Evolutionary conservation across 2,113 vertebrate species (phyloP), one percentile per base, ranked within the genome.

Genomic region (Oreochromis tanganicae): DNA sequence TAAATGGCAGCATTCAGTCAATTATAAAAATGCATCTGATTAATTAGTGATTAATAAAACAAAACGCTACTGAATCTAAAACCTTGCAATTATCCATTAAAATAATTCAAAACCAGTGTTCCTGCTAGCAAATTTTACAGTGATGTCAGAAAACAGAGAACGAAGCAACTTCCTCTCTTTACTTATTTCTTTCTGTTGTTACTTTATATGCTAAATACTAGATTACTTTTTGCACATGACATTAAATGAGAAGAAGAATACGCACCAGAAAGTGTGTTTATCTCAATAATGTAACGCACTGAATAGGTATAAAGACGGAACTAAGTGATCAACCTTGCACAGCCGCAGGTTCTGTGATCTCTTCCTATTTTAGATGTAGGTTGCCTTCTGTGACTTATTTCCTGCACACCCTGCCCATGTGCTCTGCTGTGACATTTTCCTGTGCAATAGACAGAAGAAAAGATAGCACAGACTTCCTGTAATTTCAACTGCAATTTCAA

Each of bases 311-410:
- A 82, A 84, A 91, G 73, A 36, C 87, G 84, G 91, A 93, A 89
- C 29, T 57, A 34, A 80, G n/a, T 73, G 66, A 83, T 54, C 46
- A 68, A 90, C 86, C 88, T 85, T 83, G 6, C 52, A 87, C 80
- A 50, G 61, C 43, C 13, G n/a, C 82, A 61, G 13, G 7, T 59
- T 93, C 55, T 11, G 29, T 80, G 80, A 36, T 83, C 81, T 89
- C 93, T 93, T 96, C 93, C 93, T 94, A 79, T 92, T 94, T 93
- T 88, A 92, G 94, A 89, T 87, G 90, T 83, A 87, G 80, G 82
- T 91, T 86, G 80, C 86, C 80, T 89, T 87, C 82, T 50, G 78
- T 89, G 85, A 91, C 94, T 91, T 88, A 88, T 92, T 96, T 97
- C 96, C 95, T 95, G 95, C 82, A 71, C 80, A 88, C 83, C 61